Base-by-base conservation (phyloP, 2,888 invertebrate genomes). In the Drosophila suboccidentalis region DNA sequence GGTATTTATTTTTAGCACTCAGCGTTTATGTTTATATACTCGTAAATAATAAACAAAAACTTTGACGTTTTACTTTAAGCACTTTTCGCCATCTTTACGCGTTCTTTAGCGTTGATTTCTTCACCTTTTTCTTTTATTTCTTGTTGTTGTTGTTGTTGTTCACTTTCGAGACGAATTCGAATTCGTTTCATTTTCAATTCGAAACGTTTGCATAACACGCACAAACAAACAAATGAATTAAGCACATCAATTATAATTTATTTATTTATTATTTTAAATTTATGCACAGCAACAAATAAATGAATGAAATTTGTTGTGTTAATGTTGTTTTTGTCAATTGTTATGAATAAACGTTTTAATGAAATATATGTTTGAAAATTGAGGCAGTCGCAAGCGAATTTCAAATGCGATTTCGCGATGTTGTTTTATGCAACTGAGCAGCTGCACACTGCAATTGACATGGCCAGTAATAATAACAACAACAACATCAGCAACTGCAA, bases 201-300 rank as follows among this genome's bases (percentile, higher is more conserved):
- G 64, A 75, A 77, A 68, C 39, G 84, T 89, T 86, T 86, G 89
- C 86, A 86, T 88, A 86, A 86, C 89, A 87, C 87, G 82, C 84
- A 83, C 87, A 81, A 61, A 59, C 77, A 79, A 73, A 63, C 71
- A 62, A 71, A 58, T 41, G 26, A 70, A 50, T 38, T 43, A 59
- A 60, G 38, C 54, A 53, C 46, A 26, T 51, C 49, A 55, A 46
- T 54, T 47, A 50, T 34, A 34, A 34, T 44, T 60, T 47, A 39
- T 41, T 41, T 49, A 41, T 59, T 53, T 15, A 29, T 53, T 15
- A 29, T n/a, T 38, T 26, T 10, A 15, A 22, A 38, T 38, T 46
- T 57, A 22, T 36, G 9, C 26, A 46, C 17, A 34, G 5, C n/a
- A 22, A 29, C 36, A 68, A 36, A 36, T 60, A 57, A 59, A 57